phyloP scores from a whole-genome alignment of 2,888 invertebrate species.

The Limenitis arthemis region DNA sequence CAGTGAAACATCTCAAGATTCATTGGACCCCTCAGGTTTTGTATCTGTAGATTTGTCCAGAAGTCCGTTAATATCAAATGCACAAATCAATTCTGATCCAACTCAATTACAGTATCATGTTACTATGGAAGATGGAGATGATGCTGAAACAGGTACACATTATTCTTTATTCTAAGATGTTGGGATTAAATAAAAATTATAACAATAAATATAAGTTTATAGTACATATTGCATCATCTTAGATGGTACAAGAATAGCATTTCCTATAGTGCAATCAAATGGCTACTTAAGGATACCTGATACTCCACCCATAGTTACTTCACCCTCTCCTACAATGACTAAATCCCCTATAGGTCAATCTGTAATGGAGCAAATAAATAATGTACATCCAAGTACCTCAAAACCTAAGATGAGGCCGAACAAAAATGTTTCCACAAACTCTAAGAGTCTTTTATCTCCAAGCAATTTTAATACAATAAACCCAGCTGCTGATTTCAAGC shows the following conservation, averaged over 20 bases:
- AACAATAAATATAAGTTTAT: too few relatives aligned
- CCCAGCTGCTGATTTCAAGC: slow-evolving; percentile 54
- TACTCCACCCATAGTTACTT: slow-evolving; percentile 38
- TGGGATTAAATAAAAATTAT: too few relatives aligned
- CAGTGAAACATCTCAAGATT: slow-evolving; percentile 47
- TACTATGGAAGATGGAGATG: slow-evolving; percentile 62
- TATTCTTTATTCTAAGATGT: too few relatives aligned
- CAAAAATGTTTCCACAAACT: slow-evolving; percentile 29
- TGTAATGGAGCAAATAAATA: slow-evolving; percentile 34
- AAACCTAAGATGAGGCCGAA: slow-evolving; percentile 33
- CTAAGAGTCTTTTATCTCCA: slow-evolving; percentile 37
- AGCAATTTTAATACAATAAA: slow-evolving; percentile 49
- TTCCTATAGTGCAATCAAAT: slow-evolving; percentile 34
- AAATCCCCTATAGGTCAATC: slow-evolving; percentile 33
- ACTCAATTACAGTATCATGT: slow-evolving; percentile 50
- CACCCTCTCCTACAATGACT: slow-evolving; percentile 39
- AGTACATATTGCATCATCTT: too few relatives aligned
- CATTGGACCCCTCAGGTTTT: slow-evolving; percentile 40
- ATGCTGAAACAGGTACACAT: slow-evolving; percentile 43
- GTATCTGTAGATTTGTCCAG: slow-evolving; percentile 39
- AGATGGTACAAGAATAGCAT: slow-evolving; percentile 41
- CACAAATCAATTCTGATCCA: slow-evolving; percentile 31
- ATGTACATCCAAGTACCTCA: slow-evolving; percentile 38
- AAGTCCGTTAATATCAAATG: slow-evolving; percentile 20
- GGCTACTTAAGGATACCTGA: slow-evolving; percentile 32